Evolutionary conservation across 2,888 invertebrate genomes (phyloP), one percentile per base, ranked within the genome.

Genomic region (Pheosia gnoma): DNA sequence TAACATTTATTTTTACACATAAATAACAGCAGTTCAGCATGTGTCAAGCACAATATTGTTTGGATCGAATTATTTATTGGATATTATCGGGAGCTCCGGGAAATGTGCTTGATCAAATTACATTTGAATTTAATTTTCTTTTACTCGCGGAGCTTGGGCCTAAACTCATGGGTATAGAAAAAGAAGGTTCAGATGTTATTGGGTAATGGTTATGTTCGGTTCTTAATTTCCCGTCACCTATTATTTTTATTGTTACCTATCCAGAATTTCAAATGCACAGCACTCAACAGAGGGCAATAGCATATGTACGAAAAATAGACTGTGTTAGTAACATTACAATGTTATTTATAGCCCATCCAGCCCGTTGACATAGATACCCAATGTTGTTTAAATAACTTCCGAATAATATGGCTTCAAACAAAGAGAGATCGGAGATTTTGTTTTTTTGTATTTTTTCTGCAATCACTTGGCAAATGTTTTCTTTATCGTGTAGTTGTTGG

Each of bases 291-390:
- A 59, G 61, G 60, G 60, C 68, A 61, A 61, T 61, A 67, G 71
- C 60, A 65, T 60, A 56, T 25, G 25, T 63, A 53, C 62, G 59
- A 59, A 58, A 70, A 66, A 71, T 64, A 68, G 62, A 62, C 7
- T 55, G 36, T 47, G 60, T 59, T 57, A n/a, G 37, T 62, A 25
- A 60, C 56, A 9, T 59, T 51, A 13, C 51, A 13, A 7, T 3
- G 51, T 59, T 71, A 71, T 71, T 68, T 68, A 62, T 68, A 68
- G 57, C 11, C n/a, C 54, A 53, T 62, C 62, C 58, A 61, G 47
- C 62, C 58, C 61, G 71, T 66, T 71, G 71, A 71, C 71, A 71
- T 68, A 71, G 61, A 66, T 66, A 55, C 62, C 39, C 54, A 55
- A 36, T 52, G 49, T 49, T 56, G 58, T 60, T 66, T 43, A 55